Conservation (phyloP, 2,888 invertebrate genomes). For the Andrena minutula region DNA sequence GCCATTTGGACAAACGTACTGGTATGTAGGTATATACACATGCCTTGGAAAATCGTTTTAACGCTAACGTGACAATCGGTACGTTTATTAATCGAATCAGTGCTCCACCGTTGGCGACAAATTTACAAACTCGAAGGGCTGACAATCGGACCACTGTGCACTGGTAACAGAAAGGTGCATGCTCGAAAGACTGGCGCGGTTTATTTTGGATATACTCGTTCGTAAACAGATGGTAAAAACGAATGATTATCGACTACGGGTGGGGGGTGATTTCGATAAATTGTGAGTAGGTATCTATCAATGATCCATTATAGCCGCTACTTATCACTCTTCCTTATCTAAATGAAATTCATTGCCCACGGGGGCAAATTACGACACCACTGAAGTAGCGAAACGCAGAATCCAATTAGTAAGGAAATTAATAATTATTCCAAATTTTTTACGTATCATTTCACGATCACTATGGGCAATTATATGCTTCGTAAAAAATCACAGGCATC, state of each 20-base stretch:
- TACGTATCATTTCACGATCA: slow-evolving; percentile 13
- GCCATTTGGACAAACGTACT: slow-evolving; percentile 35
- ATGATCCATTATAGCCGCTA: not conserved
- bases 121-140: slow-evolving; percentile 12
- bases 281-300: not conserved
- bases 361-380: not conserved
- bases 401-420: not conserved
- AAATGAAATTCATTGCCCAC: not conserved
- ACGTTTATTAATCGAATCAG: slow-evolving; percentile 16
- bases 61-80: slow-evolving; percentile 40
- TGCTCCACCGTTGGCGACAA: slow-evolving; percentile 6
- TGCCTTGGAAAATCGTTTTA: slow-evolving; percentile 35
- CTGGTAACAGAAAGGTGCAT: slow-evolving; percentile 35
- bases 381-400: not conserved
- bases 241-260: not conserved
- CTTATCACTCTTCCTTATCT: not conserved
- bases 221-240: not conserved
- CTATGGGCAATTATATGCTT: slow-evolving; percentile 19
- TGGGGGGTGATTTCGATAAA: not conserved
- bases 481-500: slow-evolving; percentile 53
- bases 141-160: not conserved
- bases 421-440: not conserved
- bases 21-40: not conserved
- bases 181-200: slow-evolving; percentile 50
- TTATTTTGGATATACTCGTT: not conserved